Percentiles rank a stretch among this genome's conserved stretches.
These are phyloP conservation scores for Herpetotheres cachinnans DNA, from an alignment of 2,113 vertebrate species.

Conservation along the genomic window DNA sequence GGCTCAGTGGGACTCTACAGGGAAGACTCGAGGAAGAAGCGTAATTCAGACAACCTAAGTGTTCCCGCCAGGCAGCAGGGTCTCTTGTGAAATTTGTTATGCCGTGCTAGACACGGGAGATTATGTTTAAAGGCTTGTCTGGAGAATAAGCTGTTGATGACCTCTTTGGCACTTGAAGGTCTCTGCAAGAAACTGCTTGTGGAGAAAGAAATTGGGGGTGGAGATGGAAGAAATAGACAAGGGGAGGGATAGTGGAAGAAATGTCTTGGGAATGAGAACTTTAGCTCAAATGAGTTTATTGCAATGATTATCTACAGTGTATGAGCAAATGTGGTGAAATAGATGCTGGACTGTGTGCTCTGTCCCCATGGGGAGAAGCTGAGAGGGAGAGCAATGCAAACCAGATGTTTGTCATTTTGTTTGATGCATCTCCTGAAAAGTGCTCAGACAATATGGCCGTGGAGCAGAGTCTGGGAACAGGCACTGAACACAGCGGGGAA, in stretches of 20 bases:
- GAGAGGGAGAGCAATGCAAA: not conserved
- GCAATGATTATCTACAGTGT: not conserved
- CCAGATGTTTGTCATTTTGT: not conserved
- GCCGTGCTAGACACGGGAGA: not conserved
- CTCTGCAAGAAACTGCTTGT: not conserved
- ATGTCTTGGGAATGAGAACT: not conserved
- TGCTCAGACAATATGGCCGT: not conserved
- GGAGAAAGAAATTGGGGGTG: not conserved
- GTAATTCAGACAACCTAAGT: not conserved
- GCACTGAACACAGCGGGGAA: not conserved
- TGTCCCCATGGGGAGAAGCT: not conserved
- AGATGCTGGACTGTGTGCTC: not conserved
- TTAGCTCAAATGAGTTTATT: not conserved
- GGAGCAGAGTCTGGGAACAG: not conserved
- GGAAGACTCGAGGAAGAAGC: not conserved
- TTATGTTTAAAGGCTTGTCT: not conserved
- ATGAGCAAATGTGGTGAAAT: not conserved
- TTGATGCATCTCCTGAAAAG: not conserved
- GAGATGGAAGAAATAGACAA: not conserved
- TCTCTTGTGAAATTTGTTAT: not conserved
- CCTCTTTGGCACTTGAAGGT: not conserved
- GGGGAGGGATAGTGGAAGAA: not conserved
- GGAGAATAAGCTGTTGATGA: not conserved
- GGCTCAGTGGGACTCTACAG: not conserved
- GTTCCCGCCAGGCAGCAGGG: not conserved